Conservation (phyloP, 1,140 invertebrate species). For the Fragariocoptes setiger region DNA sequence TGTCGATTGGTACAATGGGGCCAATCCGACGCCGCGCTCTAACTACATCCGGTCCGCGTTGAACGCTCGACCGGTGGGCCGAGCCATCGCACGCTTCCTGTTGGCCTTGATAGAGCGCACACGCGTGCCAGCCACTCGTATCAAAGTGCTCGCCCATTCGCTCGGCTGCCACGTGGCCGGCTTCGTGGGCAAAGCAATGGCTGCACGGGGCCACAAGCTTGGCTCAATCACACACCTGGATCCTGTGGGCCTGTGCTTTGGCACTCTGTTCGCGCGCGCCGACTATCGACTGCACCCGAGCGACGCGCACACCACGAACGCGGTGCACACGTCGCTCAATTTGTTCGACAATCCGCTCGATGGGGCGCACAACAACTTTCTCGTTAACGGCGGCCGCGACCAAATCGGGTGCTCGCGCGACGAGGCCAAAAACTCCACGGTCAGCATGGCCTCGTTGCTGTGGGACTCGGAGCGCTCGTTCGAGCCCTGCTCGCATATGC, state of each 20-base stretch:
- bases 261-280: not conserved
- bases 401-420: not conserved
- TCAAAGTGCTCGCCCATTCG: not conserved
- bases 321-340: not conserved
- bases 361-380: not conserved
- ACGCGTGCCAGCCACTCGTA: not conserved
- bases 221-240: not conserved
- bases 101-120: not conserved
- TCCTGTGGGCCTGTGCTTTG: not conserved
- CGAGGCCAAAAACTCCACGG: not conserved
- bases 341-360: not conserved
- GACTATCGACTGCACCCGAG: not conserved
- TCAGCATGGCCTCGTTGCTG: not conserved
- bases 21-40: not conserved
- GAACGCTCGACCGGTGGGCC: not conserved
- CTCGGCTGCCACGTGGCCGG: not conserved
- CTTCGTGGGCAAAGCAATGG: not conserved
- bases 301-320: not conserved
- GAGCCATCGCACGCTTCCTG: not conserved
- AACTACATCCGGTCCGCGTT: not conserved
- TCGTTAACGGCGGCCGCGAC: not conserved
- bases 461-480: not conserved
- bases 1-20: not conserved
- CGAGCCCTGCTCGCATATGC: not conserved
- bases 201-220: not conserved